Conservation (phyloP, 2,888 invertebrate species). For the Trachelus stipa region DNA sequence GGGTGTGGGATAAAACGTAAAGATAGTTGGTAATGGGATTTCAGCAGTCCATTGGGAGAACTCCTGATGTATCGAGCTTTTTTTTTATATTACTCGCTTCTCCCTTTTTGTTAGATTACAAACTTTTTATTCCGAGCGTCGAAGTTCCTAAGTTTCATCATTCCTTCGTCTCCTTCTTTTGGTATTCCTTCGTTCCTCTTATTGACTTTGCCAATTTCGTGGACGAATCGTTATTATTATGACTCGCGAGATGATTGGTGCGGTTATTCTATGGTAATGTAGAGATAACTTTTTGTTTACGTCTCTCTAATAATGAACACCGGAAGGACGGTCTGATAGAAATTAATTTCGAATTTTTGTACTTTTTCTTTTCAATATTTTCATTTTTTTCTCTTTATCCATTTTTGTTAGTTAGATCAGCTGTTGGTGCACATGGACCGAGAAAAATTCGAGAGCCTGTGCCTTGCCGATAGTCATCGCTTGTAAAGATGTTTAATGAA, state of each 20-base stretch:
- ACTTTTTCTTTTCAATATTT: not conserved
- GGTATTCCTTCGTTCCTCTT: not conserved
- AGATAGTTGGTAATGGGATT: conserved; percentile 64
- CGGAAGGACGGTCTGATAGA: not conserved
- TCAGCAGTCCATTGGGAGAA: conserved; percentile 39
- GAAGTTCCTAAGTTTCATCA: not conserved
- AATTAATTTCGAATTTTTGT: no score
- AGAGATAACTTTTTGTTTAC: conserved; percentile 13
- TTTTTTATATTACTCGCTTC: not conserved
- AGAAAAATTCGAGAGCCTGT: not conserved
- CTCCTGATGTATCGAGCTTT: conserved; percentile 39
- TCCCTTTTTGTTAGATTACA: conserved; percentile 19
- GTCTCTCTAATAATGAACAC: no score
- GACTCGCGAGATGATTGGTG: conserved; percentile 15
- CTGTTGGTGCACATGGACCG: not conserved
- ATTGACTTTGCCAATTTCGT: conserved; percentile 4
- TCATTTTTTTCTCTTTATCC: not conserved
- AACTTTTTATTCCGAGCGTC: conserved; percentile 23
- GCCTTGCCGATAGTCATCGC: not conserved
- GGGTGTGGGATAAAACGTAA: conserved; percentile 30
- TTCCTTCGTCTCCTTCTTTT: not conserved
- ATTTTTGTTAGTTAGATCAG: not conserved
- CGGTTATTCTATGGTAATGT: conserved; percentile 23
- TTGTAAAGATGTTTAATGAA: not conserved
- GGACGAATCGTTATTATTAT: conserved; percentile 22